Evolutionary conservation across 2,113 vertebrate species (phyloP).

Genomic region (Entomyzon cyanotis): DNA sequence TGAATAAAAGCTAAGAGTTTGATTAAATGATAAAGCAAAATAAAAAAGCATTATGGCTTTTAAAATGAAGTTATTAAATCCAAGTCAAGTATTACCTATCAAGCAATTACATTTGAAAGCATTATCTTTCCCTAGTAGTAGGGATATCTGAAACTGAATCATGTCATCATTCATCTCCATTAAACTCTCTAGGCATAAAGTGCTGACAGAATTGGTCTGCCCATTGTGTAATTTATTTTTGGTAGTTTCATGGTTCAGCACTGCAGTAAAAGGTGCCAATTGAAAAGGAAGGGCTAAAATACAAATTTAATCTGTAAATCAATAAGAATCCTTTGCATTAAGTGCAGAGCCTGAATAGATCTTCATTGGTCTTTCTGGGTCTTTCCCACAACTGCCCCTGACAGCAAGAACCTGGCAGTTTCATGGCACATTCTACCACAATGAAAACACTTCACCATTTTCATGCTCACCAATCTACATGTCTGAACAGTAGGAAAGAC

Average conservation of each 20-base stretch:
- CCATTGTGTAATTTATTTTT: not conserved
- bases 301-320: not conserved
- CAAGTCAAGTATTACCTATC: not conserved
- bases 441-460: not conserved
- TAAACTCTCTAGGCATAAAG: not conserved
- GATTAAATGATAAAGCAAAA: not conserved
- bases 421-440: not conserved
- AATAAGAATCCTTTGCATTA: not conserved
- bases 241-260: not conserved
- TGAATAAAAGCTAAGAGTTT: not conserved
- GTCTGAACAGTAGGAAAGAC: not conserved
- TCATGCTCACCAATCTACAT: not conserved
- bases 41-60: not conserved
- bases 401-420: not conserved
- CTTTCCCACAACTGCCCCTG: rapidly evolving
- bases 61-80: not conserved
- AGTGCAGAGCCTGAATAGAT: not conserved
- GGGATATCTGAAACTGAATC: not conserved
- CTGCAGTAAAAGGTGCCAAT: not conserved
- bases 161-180: not conserved
- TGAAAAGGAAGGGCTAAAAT: not conserved
- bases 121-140: not conserved
- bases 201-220: not conserved
- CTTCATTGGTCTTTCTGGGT: not conserved
- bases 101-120: not conserved